Evolutionary conservation across 2,888 invertebrate genomes (phyloP), one percentile per base, ranked within the genome.

Genomic region (Apamea anceps): DNA sequence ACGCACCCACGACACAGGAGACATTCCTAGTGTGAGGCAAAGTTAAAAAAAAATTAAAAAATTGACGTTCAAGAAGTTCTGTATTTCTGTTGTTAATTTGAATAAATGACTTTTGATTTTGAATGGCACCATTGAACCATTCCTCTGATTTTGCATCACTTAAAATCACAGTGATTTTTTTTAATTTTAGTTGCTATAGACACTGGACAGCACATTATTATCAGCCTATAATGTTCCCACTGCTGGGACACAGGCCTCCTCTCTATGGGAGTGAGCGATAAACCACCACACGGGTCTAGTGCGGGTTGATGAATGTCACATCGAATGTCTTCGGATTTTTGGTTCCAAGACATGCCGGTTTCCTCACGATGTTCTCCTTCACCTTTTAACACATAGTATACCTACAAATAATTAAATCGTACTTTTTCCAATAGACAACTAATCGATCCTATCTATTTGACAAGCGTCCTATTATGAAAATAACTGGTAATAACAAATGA

Each of bases 391-490:
- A 54, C 0, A 42, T 7, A 25, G 7, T 13, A 37, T 25, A 13
- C 37, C 25, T 42, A 42, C n/a, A 67, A n/a, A 18, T 67, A 42
- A 42, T n/a, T n/a, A 42, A 2, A 45, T n/a, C 18, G 12, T 45
- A 68, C 0, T 18, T 18, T 45, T 45, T 42, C 4, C 13, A n/a
- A 42, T 15, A 42, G 25, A 67, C 13, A n/a, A n/a, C 8, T 15
- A 8, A 66, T 66, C 10, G n/a, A 28, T 68, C 45, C n/a, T 28
- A 60, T 37, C 37, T 48, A 67, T 13, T 60, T 57, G 77, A 77
- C 76, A 66, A 13, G 15, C 25, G 25, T 68, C n/a, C 5, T 45
- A 12, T 54, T 54, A 57, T 32, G 42, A 18, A 75, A 51, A 77
- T n/a, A 60, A n/a, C 42, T 54, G 54, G 21, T 21, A 21, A 8